Conservation (phyloP, 2,888 invertebrate genomes). For the Lasioglossum oenotherae region DNA sequence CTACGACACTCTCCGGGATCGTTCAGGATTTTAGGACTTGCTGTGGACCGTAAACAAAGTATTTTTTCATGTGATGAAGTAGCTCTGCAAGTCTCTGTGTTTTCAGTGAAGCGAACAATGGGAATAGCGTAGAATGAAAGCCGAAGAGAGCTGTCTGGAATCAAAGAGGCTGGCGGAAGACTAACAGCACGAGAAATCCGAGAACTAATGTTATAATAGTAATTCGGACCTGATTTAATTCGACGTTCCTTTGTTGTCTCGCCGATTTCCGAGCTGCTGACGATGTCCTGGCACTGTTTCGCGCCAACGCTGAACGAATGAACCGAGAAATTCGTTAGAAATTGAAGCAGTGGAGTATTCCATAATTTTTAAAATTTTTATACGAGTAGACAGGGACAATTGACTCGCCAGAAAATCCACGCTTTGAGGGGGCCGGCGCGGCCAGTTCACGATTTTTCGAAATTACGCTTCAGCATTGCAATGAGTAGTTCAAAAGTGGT, state of each 20-base stretch:
- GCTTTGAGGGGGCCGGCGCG: no score
- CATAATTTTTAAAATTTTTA: background rate
- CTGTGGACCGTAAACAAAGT: no score
- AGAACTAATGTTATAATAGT: background rate
- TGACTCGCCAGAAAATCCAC: background rate
- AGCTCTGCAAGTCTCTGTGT: background rate
- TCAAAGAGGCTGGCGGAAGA: background rate
- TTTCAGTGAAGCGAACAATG: background rate
- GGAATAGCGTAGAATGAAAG: background rate
- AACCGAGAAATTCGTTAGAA: background rate
- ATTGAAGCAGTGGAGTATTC: background rate
- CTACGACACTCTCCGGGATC: no score
- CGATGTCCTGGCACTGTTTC: background rate
- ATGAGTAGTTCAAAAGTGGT: no score
- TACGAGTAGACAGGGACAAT: background rate
- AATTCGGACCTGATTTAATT: background rate
- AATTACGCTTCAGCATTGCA: no score
- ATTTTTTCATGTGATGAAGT: no score
- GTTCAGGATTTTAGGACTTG: no score
- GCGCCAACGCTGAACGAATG: background rate
- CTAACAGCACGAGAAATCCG: background rate
- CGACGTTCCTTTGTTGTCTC: background rate
- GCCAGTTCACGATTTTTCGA: no score
- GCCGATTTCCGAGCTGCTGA: background rate
- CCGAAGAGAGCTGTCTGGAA: background rate